Conservation (phyloP, 2,888 invertebrate species). For the Nomada ferruginata region DNA sequence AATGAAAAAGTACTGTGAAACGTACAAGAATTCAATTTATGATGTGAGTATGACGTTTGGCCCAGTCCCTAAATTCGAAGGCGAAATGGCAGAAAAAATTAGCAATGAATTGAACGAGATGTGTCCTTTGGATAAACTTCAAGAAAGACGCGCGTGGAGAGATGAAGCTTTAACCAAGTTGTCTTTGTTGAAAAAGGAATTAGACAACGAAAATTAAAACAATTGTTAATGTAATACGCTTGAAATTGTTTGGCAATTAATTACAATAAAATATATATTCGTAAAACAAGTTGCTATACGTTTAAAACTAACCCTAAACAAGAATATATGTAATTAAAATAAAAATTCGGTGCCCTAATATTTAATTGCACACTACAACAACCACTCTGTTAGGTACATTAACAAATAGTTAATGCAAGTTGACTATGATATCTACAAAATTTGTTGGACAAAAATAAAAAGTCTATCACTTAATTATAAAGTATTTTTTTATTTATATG, state of each 20-base stretch:
- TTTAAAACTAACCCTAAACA: too few species aligned
- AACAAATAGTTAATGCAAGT: too few species aligned
- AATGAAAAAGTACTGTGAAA: slow-evolving; percentile 87
- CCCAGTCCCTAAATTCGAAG: slow-evolving; percentile 90
- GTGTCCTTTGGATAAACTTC: slow-evolving; percentile 90
- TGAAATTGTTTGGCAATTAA: neutral
- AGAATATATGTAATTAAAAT: neutral
- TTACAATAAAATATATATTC: slow-evolving; percentile 4
- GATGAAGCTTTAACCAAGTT: slow-evolving; percentile 93
- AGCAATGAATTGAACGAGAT: slow-evolving; percentile 90
- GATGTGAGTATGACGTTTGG: slow-evolving; percentile 90
- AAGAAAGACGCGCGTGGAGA: slow-evolving; percentile 91
- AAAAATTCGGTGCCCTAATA: neutral
- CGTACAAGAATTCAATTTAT: slow-evolving; percentile 87
- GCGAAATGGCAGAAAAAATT: slow-evolving; percentile 88
- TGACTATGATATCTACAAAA: too few species aligned
- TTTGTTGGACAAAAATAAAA: slow-evolving; percentile 11
- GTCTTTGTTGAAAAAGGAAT: slow-evolving; percentile 91
- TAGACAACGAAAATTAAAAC: slow-evolving; percentile 83
- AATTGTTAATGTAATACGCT: neutral
- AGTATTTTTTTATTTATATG: slow-evolving; percentile 74
- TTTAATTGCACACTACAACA: neutral
- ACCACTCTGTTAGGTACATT: too few species aligned
- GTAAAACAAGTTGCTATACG: neutral
- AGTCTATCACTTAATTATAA: slow-evolving; percentile 37